Conservation (phyloP, 2,113 vertebrate genomes). For the Arvicanthis niloticus region DNA sequence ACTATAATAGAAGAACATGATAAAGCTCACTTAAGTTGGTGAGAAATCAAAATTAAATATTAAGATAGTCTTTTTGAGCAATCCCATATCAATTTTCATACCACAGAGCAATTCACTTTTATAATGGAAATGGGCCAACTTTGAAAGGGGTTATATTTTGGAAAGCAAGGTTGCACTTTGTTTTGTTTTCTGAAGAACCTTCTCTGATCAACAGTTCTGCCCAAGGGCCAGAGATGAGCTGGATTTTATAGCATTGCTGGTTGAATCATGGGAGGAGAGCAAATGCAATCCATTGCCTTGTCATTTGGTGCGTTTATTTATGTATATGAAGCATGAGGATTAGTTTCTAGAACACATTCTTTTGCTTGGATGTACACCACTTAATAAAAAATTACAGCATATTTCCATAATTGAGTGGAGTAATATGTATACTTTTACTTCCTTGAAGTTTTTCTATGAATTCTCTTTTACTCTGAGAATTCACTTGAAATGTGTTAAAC, state of each 20-base stretch:
- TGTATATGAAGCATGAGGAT: not conserved
- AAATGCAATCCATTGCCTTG: not conserved
- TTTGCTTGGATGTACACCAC: not conserved
- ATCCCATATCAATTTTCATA: slow-evolving; percentile 17
- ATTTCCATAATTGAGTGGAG: not conserved
- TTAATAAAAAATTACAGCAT: not conserved
- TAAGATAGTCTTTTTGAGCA: not conserved
- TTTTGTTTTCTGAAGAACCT: slow-evolving; percentile 8
- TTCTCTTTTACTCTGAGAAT: not conserved
- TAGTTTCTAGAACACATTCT: slow-evolving; percentile 17
- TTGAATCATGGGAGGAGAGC: not conserved
- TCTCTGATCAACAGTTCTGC: slow-evolving; percentile 5
- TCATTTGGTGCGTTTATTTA: not conserved
- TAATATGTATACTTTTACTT: not conserved
- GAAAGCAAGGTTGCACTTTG: slow-evolving; percentile 35
- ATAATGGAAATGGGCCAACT: not conserved
- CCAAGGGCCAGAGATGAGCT: not conserved
- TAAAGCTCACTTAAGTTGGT: slow-evolving; percentile 9
- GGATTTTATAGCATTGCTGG: not conserved
- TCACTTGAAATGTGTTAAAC: not conserved
- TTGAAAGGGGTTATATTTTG: not conserved
- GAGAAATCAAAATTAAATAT: not conserved
- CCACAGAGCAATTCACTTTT: not conserved
- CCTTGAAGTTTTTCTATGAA: slow-evolving; percentile 27
- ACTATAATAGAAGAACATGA: not conserved